phyloP scores from a whole-genome alignment of 2,888 invertebrate species.

The Andrena minutula region DNA sequence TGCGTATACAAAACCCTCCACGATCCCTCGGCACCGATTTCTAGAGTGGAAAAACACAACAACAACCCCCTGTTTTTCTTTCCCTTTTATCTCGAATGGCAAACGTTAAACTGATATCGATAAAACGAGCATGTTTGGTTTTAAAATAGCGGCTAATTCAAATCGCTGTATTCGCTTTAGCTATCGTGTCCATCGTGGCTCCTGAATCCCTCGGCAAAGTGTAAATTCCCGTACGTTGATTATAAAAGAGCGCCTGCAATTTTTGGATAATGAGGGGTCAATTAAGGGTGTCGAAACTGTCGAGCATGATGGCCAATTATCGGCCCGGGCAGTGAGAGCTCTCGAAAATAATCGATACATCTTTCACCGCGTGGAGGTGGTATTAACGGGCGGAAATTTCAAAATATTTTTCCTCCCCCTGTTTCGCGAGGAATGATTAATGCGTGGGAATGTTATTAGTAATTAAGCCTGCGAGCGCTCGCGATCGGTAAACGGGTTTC shows the following conservation, averaged over 20 bases:
- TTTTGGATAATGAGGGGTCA: constrained; percentile 18
- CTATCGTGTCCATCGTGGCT: neutral
- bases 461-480: neutral
- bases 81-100: too few relatives aligned
- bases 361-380: neutral
- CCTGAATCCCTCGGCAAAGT: constrained; percentile 9
- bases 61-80: neutral
- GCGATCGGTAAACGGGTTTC: constrained; percentile 3
- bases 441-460: constrained; percentile 7
- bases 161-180: too few relatives aligned
- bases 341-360: neutral
- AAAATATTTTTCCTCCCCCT: neutral
- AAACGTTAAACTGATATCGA: too few relatives aligned
- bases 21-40: neutral
- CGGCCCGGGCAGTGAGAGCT: neutral
- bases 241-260: constrained; percentile 5
- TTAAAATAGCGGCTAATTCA: neutral
- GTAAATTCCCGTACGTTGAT: constrained; percentile 35
- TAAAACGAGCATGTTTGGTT: neutral
- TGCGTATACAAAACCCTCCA: neutral
- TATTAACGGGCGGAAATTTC: neutral
- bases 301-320: neutral
- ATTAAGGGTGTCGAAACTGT: constrained; percentile 17
- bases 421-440: constrained; percentile 1
- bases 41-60: neutral